These are phyloP conservation scores for Chamaea fasciata DNA, from an alignment of 2,113 vertebrate species.

Conservation along the genomic window DNA sequence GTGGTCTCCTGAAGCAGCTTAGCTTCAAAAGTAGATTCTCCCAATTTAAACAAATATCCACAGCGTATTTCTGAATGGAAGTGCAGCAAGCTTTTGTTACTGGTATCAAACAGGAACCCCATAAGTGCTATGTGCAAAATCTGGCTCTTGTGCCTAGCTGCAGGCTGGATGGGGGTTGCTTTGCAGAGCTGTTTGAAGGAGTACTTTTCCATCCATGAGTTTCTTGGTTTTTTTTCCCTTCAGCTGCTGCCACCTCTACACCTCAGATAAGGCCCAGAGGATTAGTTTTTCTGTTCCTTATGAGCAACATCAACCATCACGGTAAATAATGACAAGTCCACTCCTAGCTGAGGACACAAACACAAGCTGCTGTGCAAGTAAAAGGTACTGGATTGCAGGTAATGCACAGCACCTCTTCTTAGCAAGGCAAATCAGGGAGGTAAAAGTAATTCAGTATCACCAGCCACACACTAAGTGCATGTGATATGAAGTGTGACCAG, in stretches of 20 bases:
- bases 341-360: not conserved
- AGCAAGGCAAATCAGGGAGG: not conserved
- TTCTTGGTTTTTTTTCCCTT: not conserved
- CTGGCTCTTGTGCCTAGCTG: not conserved
- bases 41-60: not conserved
- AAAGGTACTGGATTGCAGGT: not conserved
- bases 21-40: not conserved
- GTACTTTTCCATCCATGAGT: not conserved
- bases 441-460: not conserved
- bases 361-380: not conserved
- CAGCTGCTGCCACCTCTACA: not conserved
- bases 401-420: not conserved
- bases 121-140: accelerated
- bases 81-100: not conserved
- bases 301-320: not conserved
- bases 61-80: not conserved
- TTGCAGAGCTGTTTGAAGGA: not conserved
- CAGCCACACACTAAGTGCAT: not conserved
- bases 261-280: not conserved
- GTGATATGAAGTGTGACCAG: not conserved
- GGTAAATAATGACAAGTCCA: not conserved
- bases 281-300: not conserved
- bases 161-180: not conserved
- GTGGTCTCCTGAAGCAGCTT: not conserved
- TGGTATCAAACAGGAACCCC: not conserved